Evolutionary conservation across 2,888 invertebrate genomes (phyloP), one percentile per base, ranked within the genome.

Genomic region (Microctonus aethiopoides): DNA sequence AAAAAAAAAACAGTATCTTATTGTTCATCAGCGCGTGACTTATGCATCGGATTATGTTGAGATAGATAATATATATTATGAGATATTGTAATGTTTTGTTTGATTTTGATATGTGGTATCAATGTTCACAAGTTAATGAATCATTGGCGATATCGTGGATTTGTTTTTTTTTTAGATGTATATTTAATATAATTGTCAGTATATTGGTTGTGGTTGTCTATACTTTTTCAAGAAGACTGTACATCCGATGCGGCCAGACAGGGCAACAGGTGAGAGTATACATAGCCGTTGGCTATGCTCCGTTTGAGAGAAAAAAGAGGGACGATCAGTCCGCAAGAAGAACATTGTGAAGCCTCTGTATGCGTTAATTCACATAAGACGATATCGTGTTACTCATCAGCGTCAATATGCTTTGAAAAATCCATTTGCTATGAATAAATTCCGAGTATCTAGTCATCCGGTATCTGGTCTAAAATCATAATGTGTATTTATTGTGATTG

Each of bases 251-350:
- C 61, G 67, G 69, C 63, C 71, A 67, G 72, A 66, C 72, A 72
- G 70, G 75, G 76, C 76, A 76, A 76, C 76, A 76, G 76, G 76
- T 76, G 75, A 76, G 70, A 75, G 78, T 77, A 63, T 52, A 62
- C 51, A 59, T 59, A 56, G 68, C 62, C 68, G 63, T 56, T 68
- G 63, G 68, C 62, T 56, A 57, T 20, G 26, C 24, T 13, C 24
- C 39, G 46, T 60, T 22, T 26, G 36, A 59, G 57, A 26, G 26
- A 26, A 56, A 20, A 56, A 56, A 54, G n/a, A 52, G 34, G 24
- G 52, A 67, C 13, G 22, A 56, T n/a, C 22, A n/a, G 67, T 32
- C 32, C 54, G 46, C 61, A 36, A 62, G 57, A 57, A 66, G 34
- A 68, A 51, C 70, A 67, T 51, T 65, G 66, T 46, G 46, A 46